A percentile compares a stretch with the other conserved stretches of the same genome.
Evolutionary conservation across 2,888 invertebrate genomes (phyloP).

Genomic region (Pseudanteris insignis): DNA sequence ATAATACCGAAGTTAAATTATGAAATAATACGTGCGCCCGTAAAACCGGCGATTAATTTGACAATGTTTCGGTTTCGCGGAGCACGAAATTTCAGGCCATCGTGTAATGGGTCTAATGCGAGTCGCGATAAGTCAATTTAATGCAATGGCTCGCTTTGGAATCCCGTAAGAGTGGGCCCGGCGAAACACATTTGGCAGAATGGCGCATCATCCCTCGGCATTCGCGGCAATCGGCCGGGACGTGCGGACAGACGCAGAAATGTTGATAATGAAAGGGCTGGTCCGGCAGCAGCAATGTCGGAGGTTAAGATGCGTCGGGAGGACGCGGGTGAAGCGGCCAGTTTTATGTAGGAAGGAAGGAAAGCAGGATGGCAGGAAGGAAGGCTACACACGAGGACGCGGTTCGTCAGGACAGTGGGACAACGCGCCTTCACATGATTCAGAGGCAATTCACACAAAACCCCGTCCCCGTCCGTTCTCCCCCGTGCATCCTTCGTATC

Average conservation of each 20-base stretch:
- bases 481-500: conserved; percentile 29
- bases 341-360: conserved; percentile 45
- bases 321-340: conserved; percentile 29
- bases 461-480: conserved; percentile 48
- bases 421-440: conserved; percentile 66
- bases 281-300: conserved; percentile 46
- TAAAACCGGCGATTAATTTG: conserved; percentile 4
- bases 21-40: no score
- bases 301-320: conserved; percentile 40
- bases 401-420: conserved; percentile 65
- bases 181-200: conserved; percentile 18
- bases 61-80: conserved; percentile 1
- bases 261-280: conserved; percentile 53
- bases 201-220: conserved; percentile 40
- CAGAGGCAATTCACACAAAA: conserved; percentile 63
- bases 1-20: no score
- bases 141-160: conserved; percentile 23
- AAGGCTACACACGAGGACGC: conserved; percentile 51
- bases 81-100: conserved; percentile 20
- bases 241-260: conserved; percentile 51
- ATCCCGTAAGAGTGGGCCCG: conserved; percentile 7
- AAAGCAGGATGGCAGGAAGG: conserved; percentile 23
- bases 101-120: conserved; percentile 32
- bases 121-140: conserved; percentile 36
- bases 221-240: conserved; percentile 34